Conservation (phyloP, 2,888 invertebrate species). For the Muschampia plurimacula region DNA sequence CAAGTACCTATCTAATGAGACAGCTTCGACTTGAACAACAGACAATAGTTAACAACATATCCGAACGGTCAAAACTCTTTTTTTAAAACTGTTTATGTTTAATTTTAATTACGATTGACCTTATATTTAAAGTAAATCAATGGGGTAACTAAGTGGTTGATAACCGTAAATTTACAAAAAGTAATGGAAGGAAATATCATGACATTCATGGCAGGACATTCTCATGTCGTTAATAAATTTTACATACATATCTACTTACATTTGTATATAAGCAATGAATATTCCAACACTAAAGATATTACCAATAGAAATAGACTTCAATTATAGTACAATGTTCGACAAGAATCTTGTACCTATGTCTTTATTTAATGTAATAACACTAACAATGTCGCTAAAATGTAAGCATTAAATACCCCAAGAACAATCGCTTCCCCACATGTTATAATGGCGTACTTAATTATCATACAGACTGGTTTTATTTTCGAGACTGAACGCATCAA, state of each 20-base stretch:
- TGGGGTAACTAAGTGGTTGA: too few species aligned
- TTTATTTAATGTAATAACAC: slow-evolving; percentile 11
- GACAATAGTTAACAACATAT: slow-evolving; percentile 1
- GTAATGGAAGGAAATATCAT: too few species aligned
- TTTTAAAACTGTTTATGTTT: neutral
- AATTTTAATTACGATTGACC: neutral
- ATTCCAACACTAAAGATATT: too few species aligned
- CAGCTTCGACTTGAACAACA: neutral
- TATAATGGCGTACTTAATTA: slow-evolving; percentile 63
- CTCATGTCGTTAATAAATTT: too few species aligned
- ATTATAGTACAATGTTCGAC: neutral
- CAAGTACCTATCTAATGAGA: slow-evolving; percentile 12
- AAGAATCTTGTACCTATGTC: neutral
- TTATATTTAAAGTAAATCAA: neutral
- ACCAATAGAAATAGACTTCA: too few species aligned
- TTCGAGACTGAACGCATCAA: slow-evolving; percentile 67
- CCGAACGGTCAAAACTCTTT: neutral
- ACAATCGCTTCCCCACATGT: slow-evolving; percentile 66
- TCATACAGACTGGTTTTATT: slow-evolving; percentile 70
- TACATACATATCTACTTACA: too few species aligned
- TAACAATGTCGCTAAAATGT: slow-evolving; percentile 44
- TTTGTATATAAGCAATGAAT: too few species aligned
- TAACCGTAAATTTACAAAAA: too few species aligned
- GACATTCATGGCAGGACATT: too few species aligned
- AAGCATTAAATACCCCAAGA: slow-evolving; percentile 48